phyloP scores from a whole-genome alignment of 2,888 invertebrate species.

The Melanophora roralis region DNA sequence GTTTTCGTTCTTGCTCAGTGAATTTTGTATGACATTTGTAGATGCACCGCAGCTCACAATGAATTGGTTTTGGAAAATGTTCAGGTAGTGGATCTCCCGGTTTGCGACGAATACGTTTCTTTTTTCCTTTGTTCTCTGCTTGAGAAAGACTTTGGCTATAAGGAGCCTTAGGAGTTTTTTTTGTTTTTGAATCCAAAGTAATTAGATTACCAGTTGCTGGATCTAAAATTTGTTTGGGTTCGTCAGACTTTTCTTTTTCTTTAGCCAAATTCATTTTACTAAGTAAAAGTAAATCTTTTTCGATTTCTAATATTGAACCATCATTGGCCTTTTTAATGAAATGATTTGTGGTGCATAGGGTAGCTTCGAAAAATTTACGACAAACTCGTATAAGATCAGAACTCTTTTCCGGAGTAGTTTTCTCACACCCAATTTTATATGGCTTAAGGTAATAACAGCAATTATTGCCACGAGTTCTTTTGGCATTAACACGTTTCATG shows the following conservation, averaged over 20 bases:
- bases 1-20: slow-evolving; percentile 61
- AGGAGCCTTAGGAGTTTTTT: background rate
- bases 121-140: background rate
- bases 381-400: slow-evolving; percentile 23
- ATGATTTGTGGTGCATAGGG: slow-evolving; percentile 45
- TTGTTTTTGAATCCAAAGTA: slow-evolving; percentile 16
- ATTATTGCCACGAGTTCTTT: slow-evolving; percentile 27
- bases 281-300: slow-evolving; percentile 1
- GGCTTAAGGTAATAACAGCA: slow-evolving; percentile 50
- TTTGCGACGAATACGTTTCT: slow-evolving; percentile 26
- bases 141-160: background rate
- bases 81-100: slow-evolving; percentile 34
- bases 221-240: slow-evolving; percentile 20
- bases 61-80: slow-evolving; percentile 54
- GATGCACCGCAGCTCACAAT: slow-evolving; percentile 55
- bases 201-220: slow-evolving; percentile 25
- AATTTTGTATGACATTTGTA: slow-evolving; percentile 63
- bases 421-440: background rate
- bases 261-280: background rate
- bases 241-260: background rate
- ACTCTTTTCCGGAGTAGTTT: background rate
- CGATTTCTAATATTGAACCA: slow-evolving; percentile 30
- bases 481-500: slow-evolving; percentile 2
- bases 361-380: slow-evolving; percentile 51
- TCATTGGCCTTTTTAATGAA: slow-evolving; percentile 54